Evolutionary conservation across 2,888 invertebrate species (phyloP), one percentile per base, ranked within the genome.

Genomic region (Trachelus tabidus): DNA sequence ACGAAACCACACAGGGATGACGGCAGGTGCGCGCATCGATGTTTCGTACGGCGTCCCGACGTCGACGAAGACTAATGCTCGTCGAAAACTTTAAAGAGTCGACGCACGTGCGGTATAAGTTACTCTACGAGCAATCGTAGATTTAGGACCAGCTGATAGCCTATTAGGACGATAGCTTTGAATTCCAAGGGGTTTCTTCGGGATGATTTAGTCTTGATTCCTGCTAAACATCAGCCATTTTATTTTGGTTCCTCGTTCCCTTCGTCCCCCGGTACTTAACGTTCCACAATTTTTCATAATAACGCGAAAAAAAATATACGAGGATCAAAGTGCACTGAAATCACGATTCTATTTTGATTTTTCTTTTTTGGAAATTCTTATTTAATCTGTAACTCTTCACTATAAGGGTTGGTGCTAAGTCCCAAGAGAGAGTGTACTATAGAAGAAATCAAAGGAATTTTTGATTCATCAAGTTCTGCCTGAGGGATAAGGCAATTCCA

Each of bases 91-190:
- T 74, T 69, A 74, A 68, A 73, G 77, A 76, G 76, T 71, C 79
- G 35, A 79, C 75, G 76, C 77, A 81, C 80, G 79, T 81, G 79
- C 76, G 73, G 77, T 76, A 76, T 77, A 79, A 77, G 76, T 79
- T 79, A 77, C 76, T 68, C 76, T 35, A 69, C 56, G 73, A 73
- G 77, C 69, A 73, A 79, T 75, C 69, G 75, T 34, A 75, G n/a
- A 37, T 79, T 79, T 77, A 40, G 37, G 75, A 68, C 69, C 15
- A 75, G 69, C 76, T 77, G 76, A 81, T 79, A 68, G 75, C 71
- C 74, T 75, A 79, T 80, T 68, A 73, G 71, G 73, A 79, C 79
- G 79, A 81, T 75, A 68, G 74, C 74, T 74, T 34, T 33, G 74
- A 74, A 74, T 74, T 74, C 34, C 35, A 71, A 34, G 56, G 6